phyloP scores from a whole-genome alignment of 2,113 vertebrate species.

The Brachyhypopomus gauderio region DNA sequence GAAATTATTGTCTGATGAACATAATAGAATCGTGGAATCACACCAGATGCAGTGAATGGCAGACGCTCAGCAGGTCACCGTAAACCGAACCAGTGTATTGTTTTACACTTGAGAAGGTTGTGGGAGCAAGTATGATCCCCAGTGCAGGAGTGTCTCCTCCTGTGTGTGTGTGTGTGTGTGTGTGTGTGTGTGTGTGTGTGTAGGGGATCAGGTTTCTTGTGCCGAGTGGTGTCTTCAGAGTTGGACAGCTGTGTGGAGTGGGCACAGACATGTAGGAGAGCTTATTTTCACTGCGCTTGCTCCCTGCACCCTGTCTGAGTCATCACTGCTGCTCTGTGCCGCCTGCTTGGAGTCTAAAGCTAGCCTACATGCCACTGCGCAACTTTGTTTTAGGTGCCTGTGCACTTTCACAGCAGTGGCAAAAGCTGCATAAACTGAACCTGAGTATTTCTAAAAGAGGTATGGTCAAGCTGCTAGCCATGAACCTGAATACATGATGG shows the following conservation, averaged over 20 bases:
- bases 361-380: neutral
- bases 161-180: constrained; percentile 35
- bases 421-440: neutral
- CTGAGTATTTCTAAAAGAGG: neutral
- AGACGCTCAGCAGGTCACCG: neutral
- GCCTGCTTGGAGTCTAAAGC: neutral
- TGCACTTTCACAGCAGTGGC: neutral
- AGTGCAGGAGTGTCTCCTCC: constrained; percentile 36
- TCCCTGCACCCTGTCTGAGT: constrained; percentile 16
- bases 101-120: constrained; percentile 5
- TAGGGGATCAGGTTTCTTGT: constrained; percentile 50
- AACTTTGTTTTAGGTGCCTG: neutral
- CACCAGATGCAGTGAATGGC: neutral
- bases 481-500: neutral
- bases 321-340: constrained; percentile 18
- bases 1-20: constrained; percentile 16
- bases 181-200: constrained; percentile 37
- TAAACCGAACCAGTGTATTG: constrained; percentile 25
- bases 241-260: constrained; percentile 55
- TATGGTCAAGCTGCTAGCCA: neutral
- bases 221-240: constrained; percentile 12
- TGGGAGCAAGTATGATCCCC: constrained; percentile 39
- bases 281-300: constrained; percentile 41
- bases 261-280: constrained; percentile 34
- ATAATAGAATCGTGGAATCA: neutral